Evolutionary conservation across 2,113 vertebrate species (phyloP).

Genomic region (Zootoca vivipara): DNA sequence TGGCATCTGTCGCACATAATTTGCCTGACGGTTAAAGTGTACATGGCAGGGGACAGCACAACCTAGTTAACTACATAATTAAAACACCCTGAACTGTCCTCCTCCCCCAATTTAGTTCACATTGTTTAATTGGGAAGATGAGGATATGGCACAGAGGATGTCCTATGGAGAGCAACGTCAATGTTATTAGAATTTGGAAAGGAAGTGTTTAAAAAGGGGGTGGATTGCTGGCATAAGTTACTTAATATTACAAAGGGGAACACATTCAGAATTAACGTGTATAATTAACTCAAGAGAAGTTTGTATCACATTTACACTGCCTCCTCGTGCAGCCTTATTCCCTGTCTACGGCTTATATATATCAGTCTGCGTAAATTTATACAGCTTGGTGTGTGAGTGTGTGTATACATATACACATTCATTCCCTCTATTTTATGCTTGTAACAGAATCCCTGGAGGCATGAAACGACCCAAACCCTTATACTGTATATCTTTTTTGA

Average conservation of each 20-base stretch:
- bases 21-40: constrained; percentile 1
- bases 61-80: constrained; percentile 18
- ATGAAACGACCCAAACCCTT: not conserved
- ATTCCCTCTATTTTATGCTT: not conserved
- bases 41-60: constrained; percentile 24
- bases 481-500: not conserved
- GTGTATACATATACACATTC: not conserved
- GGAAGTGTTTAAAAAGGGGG: constrained; percentile 40
- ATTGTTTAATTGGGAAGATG: not conserved
- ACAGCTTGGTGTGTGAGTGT: not conserved
- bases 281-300: not conserved
- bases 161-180: not conserved
- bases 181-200: constrained; percentile 16
- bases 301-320: not conserved
- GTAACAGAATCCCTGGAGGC: not conserved
- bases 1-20: constrained; percentile 38
- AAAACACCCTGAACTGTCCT: not conserved
- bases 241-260: not conserved
- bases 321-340: not conserved
- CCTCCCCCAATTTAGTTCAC: not conserved
- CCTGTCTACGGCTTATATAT: not conserved
- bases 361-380: not conserved
- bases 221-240: constrained; percentile 28
- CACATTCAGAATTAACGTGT: not conserved
- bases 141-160: not conserved